These are phyloP conservation scores for Barnardius zonarius DNA, from an alignment of 2,113 vertebrate species.

Conservation along the genomic window DNA sequence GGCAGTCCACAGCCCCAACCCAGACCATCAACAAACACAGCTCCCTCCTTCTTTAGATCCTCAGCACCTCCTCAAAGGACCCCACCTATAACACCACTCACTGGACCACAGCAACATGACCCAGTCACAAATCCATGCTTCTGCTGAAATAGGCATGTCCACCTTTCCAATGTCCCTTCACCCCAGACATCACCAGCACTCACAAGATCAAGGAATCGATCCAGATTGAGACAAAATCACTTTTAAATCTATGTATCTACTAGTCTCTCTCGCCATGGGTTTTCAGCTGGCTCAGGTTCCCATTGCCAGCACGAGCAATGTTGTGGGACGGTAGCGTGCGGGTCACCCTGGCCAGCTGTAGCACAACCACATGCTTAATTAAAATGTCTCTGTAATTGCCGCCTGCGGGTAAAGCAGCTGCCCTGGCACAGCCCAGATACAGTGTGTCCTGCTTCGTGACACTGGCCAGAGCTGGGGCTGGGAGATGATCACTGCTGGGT, in stretches of 20 bases:
- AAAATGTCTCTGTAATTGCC: background rate
- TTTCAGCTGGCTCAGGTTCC: background rate
- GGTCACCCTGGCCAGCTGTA: background rate
- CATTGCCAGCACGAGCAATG: background rate
- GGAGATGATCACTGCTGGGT: accelerated
- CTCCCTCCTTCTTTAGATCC: background rate
- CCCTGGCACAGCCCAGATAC: background rate
- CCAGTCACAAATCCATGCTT: background rate
- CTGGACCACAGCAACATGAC: accelerated
- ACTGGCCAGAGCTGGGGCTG: background rate
- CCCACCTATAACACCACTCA: background rate
- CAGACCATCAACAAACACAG: background rate
- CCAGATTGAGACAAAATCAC: background rate
- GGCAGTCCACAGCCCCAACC: background rate
- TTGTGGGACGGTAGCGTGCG: accelerated
- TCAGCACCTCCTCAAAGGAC: background rate
- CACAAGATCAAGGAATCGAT: background rate
- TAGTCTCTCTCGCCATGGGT: background rate
- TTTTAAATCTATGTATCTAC: background rate
- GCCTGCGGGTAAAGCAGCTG: background rate
- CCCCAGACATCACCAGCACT: accelerated
- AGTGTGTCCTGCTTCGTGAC: background rate
- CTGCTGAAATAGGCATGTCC: accelerated
- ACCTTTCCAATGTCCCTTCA: background rate
- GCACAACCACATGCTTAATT: background rate